phyloP scores from a whole-genome alignment of 2,797 vertebrate species.

The Mustela erminea region DNA sequence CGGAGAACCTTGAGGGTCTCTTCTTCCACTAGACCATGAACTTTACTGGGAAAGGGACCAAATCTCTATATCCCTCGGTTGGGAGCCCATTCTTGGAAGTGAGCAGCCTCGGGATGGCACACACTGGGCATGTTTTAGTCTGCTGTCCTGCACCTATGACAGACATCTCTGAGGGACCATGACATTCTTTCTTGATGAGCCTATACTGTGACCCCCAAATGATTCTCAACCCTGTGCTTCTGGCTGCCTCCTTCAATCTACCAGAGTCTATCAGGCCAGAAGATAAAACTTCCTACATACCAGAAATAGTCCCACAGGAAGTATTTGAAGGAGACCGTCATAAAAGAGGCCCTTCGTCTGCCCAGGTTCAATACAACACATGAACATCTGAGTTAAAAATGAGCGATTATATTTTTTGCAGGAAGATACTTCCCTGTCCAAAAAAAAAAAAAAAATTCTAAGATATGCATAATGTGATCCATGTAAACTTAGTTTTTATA shows the following conservation, averaged over 20 bases:
- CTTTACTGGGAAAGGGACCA: background rate
- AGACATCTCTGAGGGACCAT: background rate
- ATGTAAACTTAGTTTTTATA: background rate
- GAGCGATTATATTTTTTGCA: slow-evolving; percentile 12
- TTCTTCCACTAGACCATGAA: background rate
- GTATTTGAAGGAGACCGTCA: background rate
- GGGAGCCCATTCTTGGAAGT: background rate
- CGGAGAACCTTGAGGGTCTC: background rate
- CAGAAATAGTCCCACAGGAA: background rate
- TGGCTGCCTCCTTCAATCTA: background rate
- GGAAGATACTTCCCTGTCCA: background rate
- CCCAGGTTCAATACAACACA: background rate
- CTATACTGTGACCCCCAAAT: background rate
- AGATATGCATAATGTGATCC: background rate
- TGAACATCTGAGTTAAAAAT: slow-evolving; percentile 29
- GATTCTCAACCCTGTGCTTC: background rate
- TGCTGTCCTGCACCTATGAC: background rate
- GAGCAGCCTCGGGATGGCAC: background rate
- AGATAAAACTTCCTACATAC: background rate
- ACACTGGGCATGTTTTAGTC: background rate
- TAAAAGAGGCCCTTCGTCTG: background rate
- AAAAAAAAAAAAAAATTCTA: background rate
- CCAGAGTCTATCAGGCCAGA: background rate
- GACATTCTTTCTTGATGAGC: background rate
- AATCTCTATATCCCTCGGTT: background rate